These are phyloP conservation scores for Buphagus erythrorhynchus DNA, from an alignment of 2,797 vertebrate genomes.

Conservation along the genomic window DNA sequence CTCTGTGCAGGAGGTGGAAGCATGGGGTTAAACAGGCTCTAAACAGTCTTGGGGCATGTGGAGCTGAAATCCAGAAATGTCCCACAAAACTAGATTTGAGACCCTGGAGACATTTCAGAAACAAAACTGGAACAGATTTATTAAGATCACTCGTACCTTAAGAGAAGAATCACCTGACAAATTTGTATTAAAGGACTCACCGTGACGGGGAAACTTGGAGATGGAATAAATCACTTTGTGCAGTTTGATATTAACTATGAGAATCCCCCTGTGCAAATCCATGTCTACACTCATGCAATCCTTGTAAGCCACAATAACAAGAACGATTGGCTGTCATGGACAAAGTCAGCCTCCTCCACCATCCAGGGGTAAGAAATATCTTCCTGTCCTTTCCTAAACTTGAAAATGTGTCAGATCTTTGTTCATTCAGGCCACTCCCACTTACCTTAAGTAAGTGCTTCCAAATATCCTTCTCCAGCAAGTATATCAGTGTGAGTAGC, in stretches of 20 bases:
- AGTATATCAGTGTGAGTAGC: neutral
- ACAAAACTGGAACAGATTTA: neutral
- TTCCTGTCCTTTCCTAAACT: neutral
- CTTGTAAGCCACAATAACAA: neutral
- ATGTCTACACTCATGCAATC: neutral
- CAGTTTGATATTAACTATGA: conserved; percentile 56
- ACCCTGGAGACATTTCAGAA: neutral
- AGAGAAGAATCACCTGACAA: neutral
- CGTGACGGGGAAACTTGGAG: conserved; percentile 51
- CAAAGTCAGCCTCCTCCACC: neutral
- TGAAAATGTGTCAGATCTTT: neutral
- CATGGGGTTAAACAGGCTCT: neutral
- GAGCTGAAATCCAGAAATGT: neutral
- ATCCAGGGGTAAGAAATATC: conserved; percentile 27
- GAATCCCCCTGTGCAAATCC: neutral
- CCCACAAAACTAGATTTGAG: neutral
- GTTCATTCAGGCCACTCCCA: neutral
- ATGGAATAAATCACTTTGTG: conserved; percentile 16
- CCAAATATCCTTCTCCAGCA: neutral
- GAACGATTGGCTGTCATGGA: neutral
- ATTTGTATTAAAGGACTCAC: conserved; percentile 55
- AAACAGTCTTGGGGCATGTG: neutral
- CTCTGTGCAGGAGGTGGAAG: neutral
- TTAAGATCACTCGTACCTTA: neutral
- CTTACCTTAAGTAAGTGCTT: neutral